These are phyloP conservation scores for Hermaeophaga mercurialis DNA, from an alignment of 2,888 invertebrate species.

Conservation along the genomic window DNA sequence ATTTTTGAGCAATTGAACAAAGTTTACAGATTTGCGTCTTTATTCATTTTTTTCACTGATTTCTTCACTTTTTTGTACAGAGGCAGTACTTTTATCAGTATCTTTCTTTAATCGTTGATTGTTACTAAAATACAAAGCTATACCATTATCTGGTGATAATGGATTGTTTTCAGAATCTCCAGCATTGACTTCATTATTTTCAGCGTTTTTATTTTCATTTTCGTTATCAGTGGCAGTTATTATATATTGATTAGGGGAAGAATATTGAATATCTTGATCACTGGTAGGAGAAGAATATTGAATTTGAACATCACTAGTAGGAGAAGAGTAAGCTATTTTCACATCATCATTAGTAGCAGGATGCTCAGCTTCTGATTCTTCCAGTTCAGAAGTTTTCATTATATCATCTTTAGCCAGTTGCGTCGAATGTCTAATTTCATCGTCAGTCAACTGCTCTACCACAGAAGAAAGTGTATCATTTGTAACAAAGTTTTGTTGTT, in stretches of 20 bases:
- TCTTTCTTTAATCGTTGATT: constrained; percentile 40
- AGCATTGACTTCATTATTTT: constrained; percentile 44
- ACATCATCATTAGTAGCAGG: not conserved
- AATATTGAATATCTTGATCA: constrained; percentile 24
- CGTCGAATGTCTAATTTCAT: constrained; percentile 34
- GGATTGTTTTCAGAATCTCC: constrained; percentile 50
- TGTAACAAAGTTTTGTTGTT: constrained; percentile 38
- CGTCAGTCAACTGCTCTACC: constrained; percentile 35
- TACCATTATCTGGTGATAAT: constrained; percentile 64
- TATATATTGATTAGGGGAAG: constrained; percentile 27
- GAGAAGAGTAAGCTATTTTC: not conserved
- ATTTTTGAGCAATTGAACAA: constrained; percentile 30
- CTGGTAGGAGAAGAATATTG: constrained; percentile 5
- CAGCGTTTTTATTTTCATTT: constrained; percentile 18
- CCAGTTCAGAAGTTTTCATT: constrained; percentile 24
- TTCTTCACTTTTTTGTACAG: constrained; percentile 24
- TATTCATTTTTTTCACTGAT: constrained; percentile 24
- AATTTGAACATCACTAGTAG: constrained; percentile 7
- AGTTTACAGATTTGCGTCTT: constrained; percentile 12
- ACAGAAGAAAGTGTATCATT: constrained; percentile 37
- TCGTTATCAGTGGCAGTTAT: constrained; percentile 25
- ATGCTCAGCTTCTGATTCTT: constrained; percentile 11
- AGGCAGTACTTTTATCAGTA: constrained; percentile 28
- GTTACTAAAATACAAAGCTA: constrained; percentile 63
- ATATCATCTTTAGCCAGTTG: constrained; percentile 33